Percentiles rank a stretch among this genome's conserved stretches.
phyloP scores from a whole-genome alignment of 1,140 invertebrate genomes.

The Ptiloglossa arizonensis region DNA sequence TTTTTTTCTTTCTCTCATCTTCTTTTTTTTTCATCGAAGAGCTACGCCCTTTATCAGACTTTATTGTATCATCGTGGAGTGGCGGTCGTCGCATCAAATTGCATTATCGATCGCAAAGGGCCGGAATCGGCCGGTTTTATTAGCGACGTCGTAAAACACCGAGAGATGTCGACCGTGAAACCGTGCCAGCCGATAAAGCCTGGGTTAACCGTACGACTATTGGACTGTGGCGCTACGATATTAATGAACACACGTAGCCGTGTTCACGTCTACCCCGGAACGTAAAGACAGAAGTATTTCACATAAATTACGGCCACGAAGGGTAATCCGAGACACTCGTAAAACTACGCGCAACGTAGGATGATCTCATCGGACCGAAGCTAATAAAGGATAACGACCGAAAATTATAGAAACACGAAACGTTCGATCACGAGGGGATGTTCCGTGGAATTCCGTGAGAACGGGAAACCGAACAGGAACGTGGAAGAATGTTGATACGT shows the following conservation, averaged over 20 bases:
- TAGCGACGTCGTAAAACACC: not conserved
- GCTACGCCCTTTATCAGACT: too few relatives aligned
- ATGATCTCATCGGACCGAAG: not conserved
- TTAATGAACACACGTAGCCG: not conserved
- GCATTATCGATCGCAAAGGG: too few relatives aligned
- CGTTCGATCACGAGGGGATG: not conserved
- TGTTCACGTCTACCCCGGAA: too few relatives aligned
- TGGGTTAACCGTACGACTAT: not conserved
- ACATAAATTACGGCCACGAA: not conserved
- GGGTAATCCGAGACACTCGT: too few relatives aligned
- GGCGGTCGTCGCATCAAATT: too few relatives aligned
- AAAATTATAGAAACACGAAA: too few relatives aligned
- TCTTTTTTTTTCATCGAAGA: too few relatives aligned
- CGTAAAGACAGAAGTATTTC: not conserved
- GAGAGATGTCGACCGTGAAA: slow-evolving; percentile 4
- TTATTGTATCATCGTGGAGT: too few relatives aligned
- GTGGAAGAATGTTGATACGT: too few relatives aligned
- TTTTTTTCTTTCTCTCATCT: too few relatives aligned
- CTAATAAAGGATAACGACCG: not conserved
- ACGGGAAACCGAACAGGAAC: too few relatives aligned
- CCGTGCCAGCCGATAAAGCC: not conserved
- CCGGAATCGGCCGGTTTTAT: slow-evolving; percentile 3
- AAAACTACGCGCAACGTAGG: not conserved
- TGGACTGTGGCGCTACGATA: not conserved
- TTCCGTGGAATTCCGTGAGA: too few relatives aligned